Evolutionary conservation across 2,113 vertebrate genomes (phyloP), one percentile per base, ranked within the genome.

Genomic region (Mesocricetus auratus): DNA sequence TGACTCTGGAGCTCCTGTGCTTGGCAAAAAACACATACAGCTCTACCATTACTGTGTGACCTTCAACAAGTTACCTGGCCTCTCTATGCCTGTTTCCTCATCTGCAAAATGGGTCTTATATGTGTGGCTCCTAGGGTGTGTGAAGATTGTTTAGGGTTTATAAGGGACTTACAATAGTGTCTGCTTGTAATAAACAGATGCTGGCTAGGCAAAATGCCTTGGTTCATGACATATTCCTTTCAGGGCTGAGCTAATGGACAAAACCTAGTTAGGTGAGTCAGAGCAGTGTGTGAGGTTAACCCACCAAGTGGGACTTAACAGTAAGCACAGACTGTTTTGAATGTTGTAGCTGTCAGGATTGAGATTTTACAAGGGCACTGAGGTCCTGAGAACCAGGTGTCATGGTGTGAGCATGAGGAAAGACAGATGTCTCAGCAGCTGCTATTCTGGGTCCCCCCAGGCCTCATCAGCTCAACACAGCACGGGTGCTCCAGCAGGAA

Each of bases 401-500:
- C 36, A 3, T 31, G 22, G 33, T n/a, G 0, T 11, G 19, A 56
- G 16, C 22, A 1, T 1, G 3, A 75, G 33, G 66, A 29, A 53
- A 42, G 26, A 21, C 50, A 47, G 86, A 36, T 45, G 24, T 12
- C 6, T 26, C 15, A 7, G 73, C 17, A 1, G 2, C 36, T 74
- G 15, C 22, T 26, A 36, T 56, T 73, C 22, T 22, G 1, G 66
- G 58, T 39, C 22, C 42, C 42, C 62, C 7, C 21, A 47, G 21
- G 60, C 33, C 74, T 33, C 60, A 39, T 29, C 39, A 79, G 68
- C 36, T 58, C 79, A 53, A 3, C 58, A 24, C 21, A 36, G 10
- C 33, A 15, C 7, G 0, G 0, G 1, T 39, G n/a, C 36, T 26
- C 9, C 15, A 7, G 33, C 42, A 29, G 71, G 26, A 21, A 19